phyloP scores from a whole-genome alignment of 2,888 invertebrate genomes.

The Synanthedon tipuliformis region DNA sequence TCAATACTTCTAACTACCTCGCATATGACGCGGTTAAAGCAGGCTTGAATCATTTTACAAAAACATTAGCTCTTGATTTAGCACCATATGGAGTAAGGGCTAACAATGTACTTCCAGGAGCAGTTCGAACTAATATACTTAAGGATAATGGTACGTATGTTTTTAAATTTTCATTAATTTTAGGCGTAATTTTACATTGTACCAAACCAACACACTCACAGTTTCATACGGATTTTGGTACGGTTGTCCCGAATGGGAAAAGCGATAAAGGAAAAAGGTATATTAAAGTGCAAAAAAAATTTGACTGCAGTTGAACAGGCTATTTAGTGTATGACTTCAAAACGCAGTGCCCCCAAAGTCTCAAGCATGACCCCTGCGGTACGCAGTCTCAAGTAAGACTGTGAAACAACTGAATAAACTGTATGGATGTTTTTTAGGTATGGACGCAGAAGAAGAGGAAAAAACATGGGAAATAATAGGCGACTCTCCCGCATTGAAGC shows the following conservation, averaged over 20 bases:
- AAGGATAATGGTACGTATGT: background rate
- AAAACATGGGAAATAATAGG: constrained; percentile 5
- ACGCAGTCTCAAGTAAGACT: no score
- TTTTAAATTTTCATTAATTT: constrained; percentile 1
- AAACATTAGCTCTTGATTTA: constrained; percentile 76
- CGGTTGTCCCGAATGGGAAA: no score
- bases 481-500: constrained; percentile 11
- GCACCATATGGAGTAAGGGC: constrained; percentile 72
- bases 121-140: constrained; percentile 53
- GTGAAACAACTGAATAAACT: no score
- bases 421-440: constrained; percentile 2
- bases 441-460: constrained; percentile 12
- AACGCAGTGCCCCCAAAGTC: no score
- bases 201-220: no score
- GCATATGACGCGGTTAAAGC: constrained; percentile 77
- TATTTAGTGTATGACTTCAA: no score
- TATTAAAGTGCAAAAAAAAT: no score
- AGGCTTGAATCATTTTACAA: constrained; percentile 79
- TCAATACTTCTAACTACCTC: constrained; percentile 7
- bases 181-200: constrained; percentile 36
- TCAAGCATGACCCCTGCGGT: no score
- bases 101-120: constrained; percentile 79
- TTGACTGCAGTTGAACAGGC: no score
- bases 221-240: no score
- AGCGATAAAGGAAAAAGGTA: no score